phyloP scores from a whole-genome alignment of 2,888 invertebrate species.

The Liopterus haemorrhoidalis region DNA sequence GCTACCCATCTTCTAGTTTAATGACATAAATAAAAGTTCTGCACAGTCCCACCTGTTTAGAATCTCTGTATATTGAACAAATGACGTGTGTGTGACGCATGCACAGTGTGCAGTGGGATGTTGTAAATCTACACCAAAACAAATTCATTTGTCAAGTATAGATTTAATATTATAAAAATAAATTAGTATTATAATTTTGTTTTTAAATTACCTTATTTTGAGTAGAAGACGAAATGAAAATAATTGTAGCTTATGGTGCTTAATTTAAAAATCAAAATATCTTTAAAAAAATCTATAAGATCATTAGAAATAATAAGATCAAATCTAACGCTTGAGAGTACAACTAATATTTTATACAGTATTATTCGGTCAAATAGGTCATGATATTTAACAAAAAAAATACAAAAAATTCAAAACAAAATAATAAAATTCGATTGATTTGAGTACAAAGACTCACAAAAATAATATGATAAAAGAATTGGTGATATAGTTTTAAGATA shows the following conservation, averaged over 20 bases:
- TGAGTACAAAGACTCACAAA: slow-evolving; percentile 19
- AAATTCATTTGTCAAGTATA: too few species aligned
- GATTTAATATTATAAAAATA: too few species aligned
- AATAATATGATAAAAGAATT: slow-evolving; percentile 19
- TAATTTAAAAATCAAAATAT: slow-evolving; percentile 8
- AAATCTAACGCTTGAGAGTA: slow-evolving; percentile 21
- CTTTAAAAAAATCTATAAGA: slow-evolving; percentile 8
- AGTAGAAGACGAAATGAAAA: not conserved
- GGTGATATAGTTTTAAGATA: slow-evolving; percentile 20
- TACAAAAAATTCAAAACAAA: not conserved
- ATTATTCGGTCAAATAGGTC: slow-evolving; percentile 19
- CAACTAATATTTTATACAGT: slow-evolving; percentile 22
- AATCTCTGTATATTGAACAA: too few species aligned
- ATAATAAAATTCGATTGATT: slow-evolving; percentile 14
- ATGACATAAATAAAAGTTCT: too few species aligned
- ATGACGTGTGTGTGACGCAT: too few species aligned
- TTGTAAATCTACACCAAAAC: too few species aligned
- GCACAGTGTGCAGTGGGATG: too few species aligned
- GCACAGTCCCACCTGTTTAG: too few species aligned
- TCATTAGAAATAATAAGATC: not conserved
- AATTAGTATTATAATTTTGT: slow-evolving; percentile 5
- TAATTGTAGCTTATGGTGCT: slow-evolving; percentile 2
- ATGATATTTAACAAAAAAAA: slow-evolving; percentile 19
- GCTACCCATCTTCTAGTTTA: too few species aligned
- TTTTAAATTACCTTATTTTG: not conserved